These are phyloP conservation scores for Itoplectis maculator DNA, from an alignment of 2,888 invertebrate species.

Conservation along the genomic window DNA sequence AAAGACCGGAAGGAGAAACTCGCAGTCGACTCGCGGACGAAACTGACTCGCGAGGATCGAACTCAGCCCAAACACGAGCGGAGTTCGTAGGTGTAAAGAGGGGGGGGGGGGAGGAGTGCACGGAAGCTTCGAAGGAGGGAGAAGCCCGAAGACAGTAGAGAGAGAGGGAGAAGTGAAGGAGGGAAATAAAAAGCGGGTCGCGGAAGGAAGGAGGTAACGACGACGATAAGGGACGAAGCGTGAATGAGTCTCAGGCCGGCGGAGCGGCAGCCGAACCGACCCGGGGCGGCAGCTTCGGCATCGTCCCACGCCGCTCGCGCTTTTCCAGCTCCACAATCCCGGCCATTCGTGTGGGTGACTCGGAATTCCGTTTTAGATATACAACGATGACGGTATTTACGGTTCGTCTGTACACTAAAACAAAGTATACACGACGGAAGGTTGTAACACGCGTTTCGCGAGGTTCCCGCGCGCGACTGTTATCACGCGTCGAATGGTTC, in stretches of 20 bases:
- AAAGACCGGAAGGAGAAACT: background rate
- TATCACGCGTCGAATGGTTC: background rate
- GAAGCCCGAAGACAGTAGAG: too few species aligned
- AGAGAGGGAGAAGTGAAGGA: background rate
- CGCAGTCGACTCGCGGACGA: too few species aligned
- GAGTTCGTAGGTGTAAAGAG: too few species aligned
- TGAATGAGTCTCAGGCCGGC: constrained; percentile 46
- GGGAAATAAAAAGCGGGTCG: background rate
- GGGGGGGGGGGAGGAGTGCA: too few species aligned
- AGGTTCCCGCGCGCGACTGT: background rate
- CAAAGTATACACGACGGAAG: too few species aligned
- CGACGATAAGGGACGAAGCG: constrained; percentile 9
- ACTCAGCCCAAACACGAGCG: too few species aligned
- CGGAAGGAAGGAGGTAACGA: background rate
- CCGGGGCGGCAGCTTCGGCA: constrained; percentile 39
- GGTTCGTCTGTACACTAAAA: constrained; percentile 18
- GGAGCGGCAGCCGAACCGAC: constrained; percentile 58
- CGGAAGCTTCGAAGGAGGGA: too few species aligned
- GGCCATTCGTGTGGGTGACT: constrained; percentile 38
- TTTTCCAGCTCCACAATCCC: constrained; percentile 38
- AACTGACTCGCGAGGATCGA: too few species aligned
- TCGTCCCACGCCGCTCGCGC: constrained; percentile 48
- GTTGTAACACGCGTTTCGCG: too few species aligned
- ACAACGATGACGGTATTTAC: background rate
- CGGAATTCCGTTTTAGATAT: constrained; percentile 16